Conservation (phyloP, 2,113 vertebrate species). For the Himantopus leucocephalus region DNA sequence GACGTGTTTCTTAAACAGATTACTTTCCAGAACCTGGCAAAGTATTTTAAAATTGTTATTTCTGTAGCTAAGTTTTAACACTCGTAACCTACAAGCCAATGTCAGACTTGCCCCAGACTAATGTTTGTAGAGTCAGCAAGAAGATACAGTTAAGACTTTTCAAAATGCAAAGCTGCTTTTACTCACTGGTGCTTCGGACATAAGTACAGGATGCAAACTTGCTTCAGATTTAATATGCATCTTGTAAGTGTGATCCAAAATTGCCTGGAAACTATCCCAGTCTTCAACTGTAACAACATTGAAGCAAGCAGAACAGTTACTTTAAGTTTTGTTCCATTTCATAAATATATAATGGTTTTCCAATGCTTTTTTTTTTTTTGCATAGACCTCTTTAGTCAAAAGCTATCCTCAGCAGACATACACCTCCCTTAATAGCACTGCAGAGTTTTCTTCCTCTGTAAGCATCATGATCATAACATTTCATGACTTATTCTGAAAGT, state of each 20-base stretch:
- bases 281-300: slow-evolving; percentile 87
- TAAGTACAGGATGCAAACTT: slow-evolving; percentile 94
- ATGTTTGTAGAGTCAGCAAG: background rate
- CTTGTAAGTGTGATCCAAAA: slow-evolving; percentile 97
- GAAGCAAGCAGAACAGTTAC: background rate
- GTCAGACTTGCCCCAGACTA: background rate
- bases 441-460: background rate
- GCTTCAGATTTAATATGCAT: slow-evolving; percentile 99
- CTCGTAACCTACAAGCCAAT: background rate
- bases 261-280: slow-evolving; percentile 98
- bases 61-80: background rate
- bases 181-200: slow-evolving; percentile 98
- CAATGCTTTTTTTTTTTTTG: background rate
- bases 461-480: background rate
- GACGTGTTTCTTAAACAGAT: background rate
- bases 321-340: background rate
- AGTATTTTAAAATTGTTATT: background rate
- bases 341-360: background rate
- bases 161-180: slow-evolving; percentile 9
- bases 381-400: background rate
- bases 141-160: background rate
- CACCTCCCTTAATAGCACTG: background rate
- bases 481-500: background rate
- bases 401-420: background rate
- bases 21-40: background rate